Conservation (phyloP, 2,113 vertebrate species). For the Gavialis gangeticus region DNA sequence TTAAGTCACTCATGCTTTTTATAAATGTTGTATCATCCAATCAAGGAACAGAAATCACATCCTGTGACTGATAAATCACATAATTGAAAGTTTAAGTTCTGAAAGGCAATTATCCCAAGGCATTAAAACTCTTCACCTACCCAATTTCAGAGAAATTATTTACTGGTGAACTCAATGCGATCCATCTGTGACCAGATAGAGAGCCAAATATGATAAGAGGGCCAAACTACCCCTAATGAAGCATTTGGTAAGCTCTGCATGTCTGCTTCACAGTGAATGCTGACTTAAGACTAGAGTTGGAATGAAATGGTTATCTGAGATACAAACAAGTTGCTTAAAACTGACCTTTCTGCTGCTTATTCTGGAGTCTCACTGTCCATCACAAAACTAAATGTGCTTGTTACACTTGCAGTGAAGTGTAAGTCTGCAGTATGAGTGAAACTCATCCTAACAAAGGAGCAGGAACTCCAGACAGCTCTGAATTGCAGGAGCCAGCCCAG, state of each 20-base stretch:
- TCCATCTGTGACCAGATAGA: slow-evolving; percentile 17
- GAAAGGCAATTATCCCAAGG: slow-evolving; percentile 13
- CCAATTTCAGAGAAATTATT: not conserved
- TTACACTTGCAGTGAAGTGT: not conserved
- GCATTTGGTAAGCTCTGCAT: not conserved
- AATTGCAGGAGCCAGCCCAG: not conserved
- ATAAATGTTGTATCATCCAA: not conserved
- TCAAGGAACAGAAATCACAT: not conserved
- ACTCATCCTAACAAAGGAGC: not conserved
- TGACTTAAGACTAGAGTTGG: not conserved
- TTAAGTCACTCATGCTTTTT: not conserved
- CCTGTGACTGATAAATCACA: not conserved
- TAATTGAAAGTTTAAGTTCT: not conserved
- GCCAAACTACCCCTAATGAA: not conserved
- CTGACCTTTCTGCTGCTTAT: not conserved
- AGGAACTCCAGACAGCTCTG: not conserved
- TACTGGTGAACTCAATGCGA: not conserved
- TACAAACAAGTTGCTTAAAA: not conserved
- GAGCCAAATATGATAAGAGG: not conserved
- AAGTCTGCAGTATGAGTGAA: not conserved
- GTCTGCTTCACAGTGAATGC: slow-evolving; percentile 1
- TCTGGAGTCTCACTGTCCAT: not conserved
- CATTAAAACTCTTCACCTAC: not conserved
- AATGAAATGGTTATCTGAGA: not conserved
- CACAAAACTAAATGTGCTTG: not conserved